A percentile compares a stretch with the other conserved stretches of the same genome.
phyloP scores from a whole-genome alignment of 2,888 invertebrate species.

The Drosophila kuntzei region DNA sequence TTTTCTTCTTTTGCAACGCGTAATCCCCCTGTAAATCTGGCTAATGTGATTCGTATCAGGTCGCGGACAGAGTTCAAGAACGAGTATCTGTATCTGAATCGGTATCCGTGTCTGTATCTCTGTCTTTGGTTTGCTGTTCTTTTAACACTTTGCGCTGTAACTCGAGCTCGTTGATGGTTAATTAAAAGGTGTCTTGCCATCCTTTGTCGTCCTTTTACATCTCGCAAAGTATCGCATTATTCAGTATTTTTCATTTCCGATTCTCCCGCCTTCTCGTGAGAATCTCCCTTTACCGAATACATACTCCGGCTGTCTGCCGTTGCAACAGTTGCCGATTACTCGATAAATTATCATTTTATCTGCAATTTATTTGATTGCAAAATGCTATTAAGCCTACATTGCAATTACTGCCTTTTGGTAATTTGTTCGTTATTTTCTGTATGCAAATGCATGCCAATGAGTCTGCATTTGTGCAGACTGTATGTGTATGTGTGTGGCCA shows the following conservation, averaged over 20 bases:
- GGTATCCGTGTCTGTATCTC: background rate
- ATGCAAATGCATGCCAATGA: slow-evolving; percentile 1
- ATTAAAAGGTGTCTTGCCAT: slow-evolving; percentile 54
- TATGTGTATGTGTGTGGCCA: background rate
- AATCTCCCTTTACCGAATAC: slow-evolving; percentile 12
- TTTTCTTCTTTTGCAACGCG: slow-evolving; percentile 43
- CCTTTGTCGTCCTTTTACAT: slow-evolving; percentile 22
- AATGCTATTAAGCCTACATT: slow-evolving; percentile 57
- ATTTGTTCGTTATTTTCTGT: slow-evolving; percentile 10
- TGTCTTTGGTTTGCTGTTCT: slow-evolving; percentile 50
- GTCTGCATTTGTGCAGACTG: background rate
- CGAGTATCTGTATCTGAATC: background rate
- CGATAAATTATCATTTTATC: slow-evolving; percentile 51
- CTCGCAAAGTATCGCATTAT: slow-evolving; percentile 40
- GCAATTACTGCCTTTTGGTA: slow-evolving; percentile 35
- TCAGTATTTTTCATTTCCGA: background rate
- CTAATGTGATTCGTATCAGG: slow-evolving; percentile 79
- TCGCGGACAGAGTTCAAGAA: background rate
- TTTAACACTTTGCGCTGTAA: slow-evolving; percentile 76
- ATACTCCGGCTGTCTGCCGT: background rate
- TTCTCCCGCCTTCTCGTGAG: slow-evolving; percentile 35
- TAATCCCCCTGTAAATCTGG: slow-evolving; percentile 79
- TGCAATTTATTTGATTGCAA: slow-evolving; percentile 76
- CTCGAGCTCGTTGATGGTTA: slow-evolving; percentile 60
- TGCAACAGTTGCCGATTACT: slow-evolving; percentile 15